phyloP scores from a whole-genome alignment of 2,888 invertebrate species.

The Plagodis dolabraria region DNA sequence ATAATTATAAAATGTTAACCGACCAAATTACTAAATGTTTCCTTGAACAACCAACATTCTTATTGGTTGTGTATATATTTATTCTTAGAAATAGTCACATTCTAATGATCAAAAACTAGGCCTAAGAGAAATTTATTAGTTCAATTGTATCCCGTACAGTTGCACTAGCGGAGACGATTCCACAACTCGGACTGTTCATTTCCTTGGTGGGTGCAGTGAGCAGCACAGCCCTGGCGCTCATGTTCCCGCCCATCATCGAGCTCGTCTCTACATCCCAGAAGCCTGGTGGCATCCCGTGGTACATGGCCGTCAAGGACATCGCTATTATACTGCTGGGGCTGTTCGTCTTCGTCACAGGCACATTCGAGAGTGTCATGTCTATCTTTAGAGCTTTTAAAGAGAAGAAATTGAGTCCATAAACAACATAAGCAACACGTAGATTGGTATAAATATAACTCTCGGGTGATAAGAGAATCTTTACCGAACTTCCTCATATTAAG shows the following conservation, averaged over 20 bases:
- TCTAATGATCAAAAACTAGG: too few relatives aligned
- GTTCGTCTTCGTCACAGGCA: conserved; percentile 89
- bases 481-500: too few relatives aligned
- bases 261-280: conserved; percentile 87
- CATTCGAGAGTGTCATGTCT: conserved; percentile 88
- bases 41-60: too few relatives aligned
- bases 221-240: conserved; percentile 93
- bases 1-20: too few relatives aligned
- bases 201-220: conserved; percentile 96
- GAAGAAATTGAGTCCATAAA: background rate
- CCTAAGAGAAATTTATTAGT: too few relatives aligned
- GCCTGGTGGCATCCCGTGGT: conserved; percentile 75
- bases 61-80: too few relatives aligned
- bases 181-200: conserved; percentile 93
- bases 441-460: conserved; percentile 1
- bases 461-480: too few relatives aligned
- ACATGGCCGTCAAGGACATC: conserved; percentile 84
- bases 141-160: conserved; percentile 80
- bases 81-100: too few relatives aligned
- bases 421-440: background rate
- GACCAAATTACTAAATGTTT: too few relatives aligned
- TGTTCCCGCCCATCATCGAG: conserved; percentile 95
- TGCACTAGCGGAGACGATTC: conserved; percentile 93
- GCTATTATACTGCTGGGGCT: conserved; percentile 88
- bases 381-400: conserved; percentile 80